Conservation (phyloP, 2,113 vertebrate genomes). For the Xenopus laevis region DNA sequence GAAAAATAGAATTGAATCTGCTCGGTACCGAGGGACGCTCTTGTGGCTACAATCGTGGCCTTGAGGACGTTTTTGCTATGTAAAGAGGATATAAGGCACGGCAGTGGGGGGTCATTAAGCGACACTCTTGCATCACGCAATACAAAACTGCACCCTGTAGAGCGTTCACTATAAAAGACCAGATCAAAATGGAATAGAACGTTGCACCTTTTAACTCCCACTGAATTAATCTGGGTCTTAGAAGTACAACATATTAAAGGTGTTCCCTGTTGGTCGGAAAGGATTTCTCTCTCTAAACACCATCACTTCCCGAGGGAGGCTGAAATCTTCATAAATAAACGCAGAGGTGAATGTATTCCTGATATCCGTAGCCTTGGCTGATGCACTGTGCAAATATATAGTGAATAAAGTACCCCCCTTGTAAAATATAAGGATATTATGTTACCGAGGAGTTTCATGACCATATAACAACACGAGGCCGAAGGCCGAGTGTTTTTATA, state of each 20-base stretch:
- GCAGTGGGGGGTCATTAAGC: constrained; percentile 23
- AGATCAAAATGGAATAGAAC: neutral
- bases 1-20: neutral
- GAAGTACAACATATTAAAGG: neutral
- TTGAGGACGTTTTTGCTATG: constrained; percentile 29
- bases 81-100: constrained; percentile 38
- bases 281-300: neutral
- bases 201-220: neutral
- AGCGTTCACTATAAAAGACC: neutral
- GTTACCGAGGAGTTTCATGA: too few relatives aligned
- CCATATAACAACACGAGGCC: too few relatives aligned
- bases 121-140: neutral
- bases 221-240: neutral
- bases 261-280: neutral
- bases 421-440: too few relatives aligned
- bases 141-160: neutral
- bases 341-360: neutral
- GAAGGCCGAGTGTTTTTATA: too few relatives aligned
- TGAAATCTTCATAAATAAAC: neutral
- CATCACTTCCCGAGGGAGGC: neutral
- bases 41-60: constrained; percentile 38
- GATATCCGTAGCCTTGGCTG: neutral
- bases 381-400: neutral
- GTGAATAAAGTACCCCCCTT: too few relatives aligned
- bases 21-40: constrained; percentile 7